Conservation (phyloP, 2,888 invertebrate species). For the Drosophila mimetica region DNA sequence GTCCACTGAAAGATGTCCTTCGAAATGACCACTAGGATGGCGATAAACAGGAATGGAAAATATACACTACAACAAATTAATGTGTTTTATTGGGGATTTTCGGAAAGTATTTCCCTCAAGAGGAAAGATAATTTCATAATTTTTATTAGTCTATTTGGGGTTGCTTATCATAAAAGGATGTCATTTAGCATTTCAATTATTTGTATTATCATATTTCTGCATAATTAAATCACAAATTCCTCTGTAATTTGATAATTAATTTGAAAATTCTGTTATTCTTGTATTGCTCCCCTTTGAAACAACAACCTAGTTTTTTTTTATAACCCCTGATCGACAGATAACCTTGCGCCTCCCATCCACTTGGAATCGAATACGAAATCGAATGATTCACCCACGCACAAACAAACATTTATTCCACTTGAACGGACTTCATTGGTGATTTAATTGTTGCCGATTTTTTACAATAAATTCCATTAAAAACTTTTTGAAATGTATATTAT, state of each 20-base stretch:
- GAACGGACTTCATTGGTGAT: constrained; percentile 49
- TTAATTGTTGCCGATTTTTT: constrained; percentile 57
- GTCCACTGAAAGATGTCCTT: background rate
- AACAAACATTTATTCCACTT: constrained; percentile 44
- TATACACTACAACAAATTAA: background rate
- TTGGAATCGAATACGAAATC: constrained; percentile 29
- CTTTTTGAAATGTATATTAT: constrained; percentile 53
- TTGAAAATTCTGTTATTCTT: background rate
- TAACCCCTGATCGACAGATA: constrained; percentile 11
- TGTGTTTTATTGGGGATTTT: background rate
- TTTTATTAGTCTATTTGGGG: too few relatives aligned
- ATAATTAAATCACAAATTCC: constrained; percentile 15
- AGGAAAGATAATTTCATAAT: too few relatives aligned
- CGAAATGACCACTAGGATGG: background rate
- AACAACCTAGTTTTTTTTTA: background rate
- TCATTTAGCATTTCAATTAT: background rate
- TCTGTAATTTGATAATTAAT: constrained; percentile 9
- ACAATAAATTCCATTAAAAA: constrained; percentile 52
- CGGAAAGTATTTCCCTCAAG: too few relatives aligned
- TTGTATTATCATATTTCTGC: constrained; percentile 17
- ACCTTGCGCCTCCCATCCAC: constrained; percentile 12
- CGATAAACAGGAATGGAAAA: background rate
- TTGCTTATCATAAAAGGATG: too few relatives aligned
- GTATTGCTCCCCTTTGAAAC: background rate
- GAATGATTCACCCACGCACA: constrained; percentile 31